Evolutionary conservation across 2,113 vertebrate genomes (phyloP), one percentile per base, ranked within the genome.

Genomic region (Sporophila hypoxantha): DNA sequence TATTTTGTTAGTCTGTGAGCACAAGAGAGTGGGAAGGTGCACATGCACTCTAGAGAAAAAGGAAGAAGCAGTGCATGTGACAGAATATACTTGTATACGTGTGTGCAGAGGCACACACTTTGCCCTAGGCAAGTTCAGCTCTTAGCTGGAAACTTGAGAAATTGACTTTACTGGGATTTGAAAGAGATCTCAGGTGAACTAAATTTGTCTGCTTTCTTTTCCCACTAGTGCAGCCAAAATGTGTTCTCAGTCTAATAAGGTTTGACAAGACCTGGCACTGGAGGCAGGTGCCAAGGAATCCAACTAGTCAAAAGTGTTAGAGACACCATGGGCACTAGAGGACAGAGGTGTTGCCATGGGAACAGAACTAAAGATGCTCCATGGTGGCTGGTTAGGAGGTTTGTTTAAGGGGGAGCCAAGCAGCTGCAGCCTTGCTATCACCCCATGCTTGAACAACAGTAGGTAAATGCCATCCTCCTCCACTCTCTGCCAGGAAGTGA

Each of bases 291-390:
- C 96, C 97, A 96, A 94, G 76, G 95, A 96, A 95, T 94, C 89
- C 95, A 96, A 95, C 93, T 91, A 96, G 95, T 96, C 7, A 0
- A 94, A 96, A 91, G 93, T 87, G 93, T 96, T 96, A 95, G 90
- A 97, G 95, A 93, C 89, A 93, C 77, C 32, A 55, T 95, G 95
- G 96, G 95, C 95, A 97, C 94, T 83, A 79, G 94, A 95, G 93
- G 90, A 96, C 92, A 95, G 88, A 95, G 81, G 39, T 95, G 97
- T 97, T 97, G 82, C 95, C 92, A 97, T 97, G 95, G 96, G 97
- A 97, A 97, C 97, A 78, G 88, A 95, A 88, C 1, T 19, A 94
- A 95, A 94, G 96, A 93, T 94, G 87, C 93, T 96, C 94, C 93
- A 85, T 96, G 91, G 91, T 95, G 91, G 74, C 95, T 96, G 94